phyloP scores from a whole-genome alignment of 1,140 invertebrate species.

The Mizuhopecten yessoensis region DNA sequence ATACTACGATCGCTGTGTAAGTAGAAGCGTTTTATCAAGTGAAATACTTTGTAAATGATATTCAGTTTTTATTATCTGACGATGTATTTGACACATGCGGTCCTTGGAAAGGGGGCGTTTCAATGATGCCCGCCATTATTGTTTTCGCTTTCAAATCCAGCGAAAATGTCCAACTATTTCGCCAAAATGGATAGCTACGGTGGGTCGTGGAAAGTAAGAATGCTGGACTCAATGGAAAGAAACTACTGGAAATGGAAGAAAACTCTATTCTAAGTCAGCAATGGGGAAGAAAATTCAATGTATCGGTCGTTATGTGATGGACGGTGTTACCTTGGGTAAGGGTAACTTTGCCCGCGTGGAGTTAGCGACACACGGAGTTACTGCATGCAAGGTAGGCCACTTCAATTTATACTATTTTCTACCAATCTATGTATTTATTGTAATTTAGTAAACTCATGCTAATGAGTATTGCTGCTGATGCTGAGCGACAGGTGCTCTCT shows the following conservation, averaged over 20 bases:
- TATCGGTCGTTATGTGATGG: conserved; percentile 83
- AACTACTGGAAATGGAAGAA: conserved; percentile 55
- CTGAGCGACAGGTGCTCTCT: conserved; percentile 19
- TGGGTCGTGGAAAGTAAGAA: conserved; percentile 17
- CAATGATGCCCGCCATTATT: background rate
- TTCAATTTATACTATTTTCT: background rate
- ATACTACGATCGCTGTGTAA: background rate
- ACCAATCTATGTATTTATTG: conserved; percentile 84
- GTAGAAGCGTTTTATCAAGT: background rate
- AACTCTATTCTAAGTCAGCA: conserved; percentile 46
- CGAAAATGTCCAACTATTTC: conserved; percentile 38
- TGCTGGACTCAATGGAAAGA: conserved; percentile 40
- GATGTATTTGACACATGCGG: background rate
- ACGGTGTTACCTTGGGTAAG: conserved; percentile 82
- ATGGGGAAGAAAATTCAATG: conserved; percentile 83
- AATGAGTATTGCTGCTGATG: conserved; percentile 18
- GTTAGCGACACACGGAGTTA: conserved; percentile 82
- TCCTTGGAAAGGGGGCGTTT: conserved; percentile 24
- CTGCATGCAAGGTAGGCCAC: conserved; percentile 81
- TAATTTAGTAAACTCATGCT: background rate
- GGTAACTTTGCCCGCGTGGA: conserved; percentile 84
- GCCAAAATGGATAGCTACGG: conserved; percentile 31
- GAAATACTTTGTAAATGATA: conserved; percentile 27
- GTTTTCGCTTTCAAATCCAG: conserved; percentile 25
- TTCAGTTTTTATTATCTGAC: background rate